Evolutionary conservation across 2,797 vertebrate species (phyloP).

Genomic region (Varecia variegata): DNA sequence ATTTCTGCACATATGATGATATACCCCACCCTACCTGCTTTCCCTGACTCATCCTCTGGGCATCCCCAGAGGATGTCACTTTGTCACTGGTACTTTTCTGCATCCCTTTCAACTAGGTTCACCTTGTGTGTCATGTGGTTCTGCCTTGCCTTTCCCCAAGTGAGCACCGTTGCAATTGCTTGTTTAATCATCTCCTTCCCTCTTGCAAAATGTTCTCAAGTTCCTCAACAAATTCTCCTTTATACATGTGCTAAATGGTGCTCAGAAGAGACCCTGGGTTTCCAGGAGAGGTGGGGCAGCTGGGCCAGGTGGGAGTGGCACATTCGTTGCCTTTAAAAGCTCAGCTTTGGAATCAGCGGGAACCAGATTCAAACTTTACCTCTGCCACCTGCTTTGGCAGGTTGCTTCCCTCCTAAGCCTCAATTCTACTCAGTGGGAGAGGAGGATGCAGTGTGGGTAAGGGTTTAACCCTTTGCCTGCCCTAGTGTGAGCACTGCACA

Average conservation of each 20-base stretch:
- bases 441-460: accelerated
- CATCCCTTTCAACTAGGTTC: background rate
- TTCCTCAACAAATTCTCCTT: background rate
- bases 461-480: background rate
- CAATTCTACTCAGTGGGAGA: background rate
- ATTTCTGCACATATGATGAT: background rate
- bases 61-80: background rate
- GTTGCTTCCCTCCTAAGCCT: background rate
- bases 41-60: background rate
- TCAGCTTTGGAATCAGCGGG: background rate
- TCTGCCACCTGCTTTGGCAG: background rate
- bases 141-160: background rate
- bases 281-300: background rate
- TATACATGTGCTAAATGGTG: background rate
- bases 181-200: background rate
- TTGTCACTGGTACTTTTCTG: background rate
- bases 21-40: accelerated
- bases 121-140: background rate
- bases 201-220: background rate
- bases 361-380: background rate
- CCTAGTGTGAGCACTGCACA: background rate
- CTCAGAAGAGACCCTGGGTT: background rate
- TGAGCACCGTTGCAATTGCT: background rate
- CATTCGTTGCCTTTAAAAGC: background rate
- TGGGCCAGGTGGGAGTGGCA: accelerated